Evolutionary conservation across 2,797 vertebrate species (phyloP), one percentile per base, ranked within the genome.

Genomic region (Epinephelus malabaricus): DNA sequence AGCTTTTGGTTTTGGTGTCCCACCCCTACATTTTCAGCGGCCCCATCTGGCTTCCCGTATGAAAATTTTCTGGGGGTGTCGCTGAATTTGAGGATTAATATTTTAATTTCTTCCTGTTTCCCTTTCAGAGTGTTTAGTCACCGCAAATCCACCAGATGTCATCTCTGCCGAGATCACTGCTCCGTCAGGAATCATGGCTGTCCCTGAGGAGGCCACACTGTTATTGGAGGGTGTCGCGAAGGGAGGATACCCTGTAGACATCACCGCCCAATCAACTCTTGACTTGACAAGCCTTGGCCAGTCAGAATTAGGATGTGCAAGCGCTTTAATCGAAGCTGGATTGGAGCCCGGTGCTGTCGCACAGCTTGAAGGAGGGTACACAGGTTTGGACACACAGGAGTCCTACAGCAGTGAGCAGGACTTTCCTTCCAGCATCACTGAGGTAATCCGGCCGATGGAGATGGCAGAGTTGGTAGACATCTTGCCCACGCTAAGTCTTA

Each of bases 221-320:
- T 72, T 88, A 11, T 49, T 79, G 63, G 92, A 92, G 66, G 93
- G 94, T 3, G 75, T 94, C 0, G 85, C 86, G 1, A 94, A 95
- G 65, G 91, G 94, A 47, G 94, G 93, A 0, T 93, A 93, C 76
- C 94, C 93, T 0, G 91, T 94, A 0, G 93, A 94, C 84, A 84
- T 93, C 47, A 85, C 47, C 15, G 46, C 78, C 50, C 89, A 91
- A 17, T 88, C 91, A 0, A 68, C 81, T 0, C 1, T 83, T 2
- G 92, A 92, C 47, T 15, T 93, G 75, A 83, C 85, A 0, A 76
- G 47, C 84, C 58, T 82, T 1, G 74, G 77, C 23, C 87, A 80
- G 45, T 67, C 90, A 1, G 91, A 92, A 17, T 18, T 87, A 14
- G 88, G n/a, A 46, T 83, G 83, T 11, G 69, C 71, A 0, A 73